A percentile compares a stretch with the other conserved stretches of the same genome.
Evolutionary conservation across 64 coral and sea anemone genomes (phyloP).

Genomic region (Pocillopora verrucosa): DNA sequence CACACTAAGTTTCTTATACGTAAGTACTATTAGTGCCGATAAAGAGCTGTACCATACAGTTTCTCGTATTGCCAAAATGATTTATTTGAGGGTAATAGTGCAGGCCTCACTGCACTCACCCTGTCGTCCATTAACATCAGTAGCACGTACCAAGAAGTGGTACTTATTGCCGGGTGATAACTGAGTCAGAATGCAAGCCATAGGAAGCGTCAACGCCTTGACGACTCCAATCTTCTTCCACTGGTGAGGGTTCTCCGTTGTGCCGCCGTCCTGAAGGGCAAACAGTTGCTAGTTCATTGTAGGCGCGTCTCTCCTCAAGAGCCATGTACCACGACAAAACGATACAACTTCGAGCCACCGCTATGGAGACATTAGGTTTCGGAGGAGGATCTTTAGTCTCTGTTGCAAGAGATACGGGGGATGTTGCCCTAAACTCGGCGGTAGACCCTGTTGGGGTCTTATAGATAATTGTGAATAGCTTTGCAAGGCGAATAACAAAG

Average conservation of each 20-base stretch:
- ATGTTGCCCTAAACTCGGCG: neutral
- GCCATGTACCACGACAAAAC: constrained; percentile 98
- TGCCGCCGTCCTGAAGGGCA: constrained; percentile 79
- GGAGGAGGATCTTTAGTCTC: constrained; percentile 60
- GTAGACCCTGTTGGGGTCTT: constrained; percentile 24
- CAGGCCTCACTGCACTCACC: constrained; percentile 88
- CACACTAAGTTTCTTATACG: no score
- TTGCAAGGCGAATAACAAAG: no score
- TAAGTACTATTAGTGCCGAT: no score
- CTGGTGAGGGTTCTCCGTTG: constrained; percentile 51
- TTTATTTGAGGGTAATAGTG: constrained; percentile 84
- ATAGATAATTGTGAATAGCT: neutral
- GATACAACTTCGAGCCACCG: constrained; percentile 83
- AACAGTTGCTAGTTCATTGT: constrained; percentile 91
- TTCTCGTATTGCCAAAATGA: neutral
- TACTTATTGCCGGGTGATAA: constrained; percentile 96
- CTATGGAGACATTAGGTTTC: constrained; percentile 82
- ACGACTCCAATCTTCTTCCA: constrained; percentile 99
- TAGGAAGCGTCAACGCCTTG: constrained; percentile 92
- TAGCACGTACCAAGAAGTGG: constrained; percentile 90
- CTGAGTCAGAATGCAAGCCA: constrained; percentile 97
- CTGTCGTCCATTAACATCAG: constrained; percentile 69
- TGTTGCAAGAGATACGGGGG: neutral
- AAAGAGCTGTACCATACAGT: neutral
- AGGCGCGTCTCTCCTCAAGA: constrained; percentile 43